These are phyloP conservation scores for Heliopora coerulea DNA, from an alignment of 92 coral and sea anemone species.

Conservation along the genomic window DNA sequence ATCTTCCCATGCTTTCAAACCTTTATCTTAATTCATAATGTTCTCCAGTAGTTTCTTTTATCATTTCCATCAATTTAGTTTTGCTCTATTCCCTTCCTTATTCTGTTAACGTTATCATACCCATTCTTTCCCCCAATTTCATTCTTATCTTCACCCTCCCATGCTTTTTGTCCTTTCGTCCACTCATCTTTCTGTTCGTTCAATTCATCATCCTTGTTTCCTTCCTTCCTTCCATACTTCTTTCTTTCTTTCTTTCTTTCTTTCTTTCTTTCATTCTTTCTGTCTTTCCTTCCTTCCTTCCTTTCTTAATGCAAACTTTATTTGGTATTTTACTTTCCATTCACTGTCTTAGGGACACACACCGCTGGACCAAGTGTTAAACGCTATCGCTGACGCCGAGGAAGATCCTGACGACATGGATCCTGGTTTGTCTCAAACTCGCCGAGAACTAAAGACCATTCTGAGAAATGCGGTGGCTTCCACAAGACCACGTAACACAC, in stretches of 20 bases:
- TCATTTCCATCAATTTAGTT: no score
- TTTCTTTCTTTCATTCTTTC: background rate
- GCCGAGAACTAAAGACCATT: constrained; percentile 63
- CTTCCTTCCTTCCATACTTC: background rate
- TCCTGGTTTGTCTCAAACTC: constrained; percentile 53
- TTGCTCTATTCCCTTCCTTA: background rate
- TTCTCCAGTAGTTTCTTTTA: no score
- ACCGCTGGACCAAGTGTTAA: constrained; percentile 68
- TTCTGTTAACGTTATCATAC: no score
- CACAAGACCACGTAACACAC: constrained; percentile 17
- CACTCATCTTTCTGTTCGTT: background rate
- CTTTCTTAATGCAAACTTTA: background rate
- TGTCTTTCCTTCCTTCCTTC: background rate
- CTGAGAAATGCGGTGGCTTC: constrained; percentile 43
- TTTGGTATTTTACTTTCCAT: background rate
- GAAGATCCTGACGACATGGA: constrained; percentile 50
- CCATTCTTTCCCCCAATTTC: background rate
- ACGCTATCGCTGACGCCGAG: constrained; percentile 55
- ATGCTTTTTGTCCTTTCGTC: background rate
- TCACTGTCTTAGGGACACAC: constrained; percentile 66
- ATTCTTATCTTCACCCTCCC: background rate
- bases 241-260: background rate
- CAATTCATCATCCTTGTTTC: background rate
- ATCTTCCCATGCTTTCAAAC: background rate
- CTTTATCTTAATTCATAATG: no score